A percentile compares a stretch with the other conserved stretches of the same genome.
These are phyloP conservation scores for Dermochelys coriacea DNA, from an alignment of 2,797 vertebrate species.

Conservation along the genomic window DNA sequence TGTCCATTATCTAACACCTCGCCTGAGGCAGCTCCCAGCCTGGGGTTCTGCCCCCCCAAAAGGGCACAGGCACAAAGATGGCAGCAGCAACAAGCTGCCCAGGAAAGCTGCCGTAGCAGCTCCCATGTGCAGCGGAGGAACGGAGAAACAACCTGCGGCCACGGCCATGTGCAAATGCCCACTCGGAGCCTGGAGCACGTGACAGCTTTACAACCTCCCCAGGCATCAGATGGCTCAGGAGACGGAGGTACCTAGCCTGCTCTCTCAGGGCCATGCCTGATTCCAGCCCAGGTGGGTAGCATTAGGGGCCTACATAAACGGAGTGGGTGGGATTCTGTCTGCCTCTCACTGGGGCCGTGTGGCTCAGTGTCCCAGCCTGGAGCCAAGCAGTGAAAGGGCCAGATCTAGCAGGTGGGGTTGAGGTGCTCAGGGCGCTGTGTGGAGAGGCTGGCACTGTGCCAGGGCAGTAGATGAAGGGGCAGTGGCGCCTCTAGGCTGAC, in stretches of 20 bases:
- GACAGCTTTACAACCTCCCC: not conserved
- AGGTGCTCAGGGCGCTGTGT: too few relatives aligned
- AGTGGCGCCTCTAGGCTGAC: too few relatives aligned
- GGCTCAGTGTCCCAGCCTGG: not conserved
- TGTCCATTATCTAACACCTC: not conserved
- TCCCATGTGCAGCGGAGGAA: not conserved
- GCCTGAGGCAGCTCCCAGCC: not conserved
- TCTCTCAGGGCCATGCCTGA: not conserved
- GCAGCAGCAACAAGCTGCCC: too few relatives aligned
- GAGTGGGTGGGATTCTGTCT: not conserved
- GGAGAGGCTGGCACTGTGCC: too few relatives aligned
- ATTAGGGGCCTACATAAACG: not conserved
- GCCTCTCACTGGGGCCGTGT: not conserved
- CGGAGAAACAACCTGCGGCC: not conserved
- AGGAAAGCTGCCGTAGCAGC: too few relatives aligned
- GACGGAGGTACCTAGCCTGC: not conserved
- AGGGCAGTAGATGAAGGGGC: too few relatives aligned
- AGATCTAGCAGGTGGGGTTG: too few relatives aligned
- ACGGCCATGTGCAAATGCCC: not conserved
- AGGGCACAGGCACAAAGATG: not conserved
- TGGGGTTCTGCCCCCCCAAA: not conserved
- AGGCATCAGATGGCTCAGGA: not conserved
- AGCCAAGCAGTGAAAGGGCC: too few relatives aligned
- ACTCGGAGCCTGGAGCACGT: too few relatives aligned
- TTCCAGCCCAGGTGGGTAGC: not conserved